Conservation (phyloP, 2,888 invertebrate genomes). For the Nycteola revayana region DNA sequence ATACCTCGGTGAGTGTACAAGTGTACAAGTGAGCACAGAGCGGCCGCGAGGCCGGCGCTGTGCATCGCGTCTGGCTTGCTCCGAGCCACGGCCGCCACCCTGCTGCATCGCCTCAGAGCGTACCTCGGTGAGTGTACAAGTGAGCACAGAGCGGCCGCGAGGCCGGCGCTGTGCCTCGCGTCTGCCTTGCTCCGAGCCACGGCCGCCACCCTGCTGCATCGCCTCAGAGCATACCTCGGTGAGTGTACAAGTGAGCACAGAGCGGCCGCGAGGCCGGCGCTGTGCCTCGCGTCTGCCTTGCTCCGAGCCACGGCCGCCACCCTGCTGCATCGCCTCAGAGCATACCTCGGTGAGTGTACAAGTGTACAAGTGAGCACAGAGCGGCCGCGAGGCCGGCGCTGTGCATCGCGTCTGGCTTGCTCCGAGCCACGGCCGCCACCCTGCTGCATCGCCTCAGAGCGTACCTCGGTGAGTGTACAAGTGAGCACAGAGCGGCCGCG, state of each 20-base stretch:
- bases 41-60: slow-evolving; percentile 77
- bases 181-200: slow-evolving; percentile 77
- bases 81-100: slow-evolving; percentile 86
- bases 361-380: too few relatives aligned
- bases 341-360: slow-evolving; percentile 70
- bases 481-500: neutral
- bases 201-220: slow-evolving; percentile 91
- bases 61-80: slow-evolving; percentile 71
- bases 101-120: slow-evolving; percentile 90
- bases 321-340: slow-evolving; percentile 90
- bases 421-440: slow-evolving; percentile 86
- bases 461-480: slow-evolving; percentile 65
- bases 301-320: slow-evolving; percentile 86
- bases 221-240: slow-evolving; percentile 86
- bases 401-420: slow-evolving; percentile 69
- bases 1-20: slow-evolving; percentile 65
- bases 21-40: too few relatives aligned
- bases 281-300: slow-evolving; percentile 70
- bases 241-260: neutral
- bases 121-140: slow-evolving; percentile 67
- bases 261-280: slow-evolving; percentile 81
- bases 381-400: slow-evolving; percentile 81
- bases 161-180: slow-evolving; percentile 65
- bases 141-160: slow-evolving; percentile 77
- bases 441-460: slow-evolving; percentile 90